These are phyloP conservation scores for Umimayanthus chanpuru DNA, from an alignment of 92 coral and sea anemone genomes.

Conservation along the genomic window DNA sequence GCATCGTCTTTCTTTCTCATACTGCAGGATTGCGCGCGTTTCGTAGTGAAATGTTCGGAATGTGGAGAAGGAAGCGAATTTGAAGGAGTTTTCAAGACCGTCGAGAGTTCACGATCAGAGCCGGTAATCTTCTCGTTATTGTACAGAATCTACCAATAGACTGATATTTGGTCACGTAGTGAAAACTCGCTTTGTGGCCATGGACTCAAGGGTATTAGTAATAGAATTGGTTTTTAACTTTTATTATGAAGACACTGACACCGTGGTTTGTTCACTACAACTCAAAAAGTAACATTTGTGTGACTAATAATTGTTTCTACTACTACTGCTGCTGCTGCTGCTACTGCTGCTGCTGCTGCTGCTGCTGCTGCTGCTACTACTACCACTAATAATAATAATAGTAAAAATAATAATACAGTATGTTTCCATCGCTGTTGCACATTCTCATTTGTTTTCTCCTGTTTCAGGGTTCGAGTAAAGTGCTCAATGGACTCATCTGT, in stretches of 20 bases:
- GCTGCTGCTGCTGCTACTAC: too few relatives aligned
- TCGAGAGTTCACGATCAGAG: conserved; percentile 52
- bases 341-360: too few relatives aligned
- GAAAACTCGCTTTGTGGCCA: not conserved
- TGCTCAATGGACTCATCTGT: conserved; percentile 51
- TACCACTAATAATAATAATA: too few relatives aligned
- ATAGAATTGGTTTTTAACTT: not conserved
- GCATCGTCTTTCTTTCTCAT: not conserved
- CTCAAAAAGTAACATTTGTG: too few relatives aligned
- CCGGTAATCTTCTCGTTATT: not conserved
- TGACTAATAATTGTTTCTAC: too few relatives aligned
- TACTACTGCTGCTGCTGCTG: too few relatives aligned
- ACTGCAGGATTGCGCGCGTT: conserved; percentile 76
- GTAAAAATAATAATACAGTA: too few relatives aligned
- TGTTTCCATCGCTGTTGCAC: not conserved
- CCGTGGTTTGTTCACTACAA: too few relatives aligned
- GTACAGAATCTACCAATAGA: not conserved
- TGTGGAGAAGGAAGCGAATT: conserved; percentile 74
- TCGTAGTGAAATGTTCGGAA: conserved; percentile 69
- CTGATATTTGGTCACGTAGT: not conserved
- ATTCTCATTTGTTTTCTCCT: not conserved
- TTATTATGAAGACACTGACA: not conserved
- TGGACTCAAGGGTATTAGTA: not conserved
- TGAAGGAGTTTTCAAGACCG: conserved; percentile 58
- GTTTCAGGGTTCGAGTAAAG: not conserved